These are phyloP conservation scores for Sturnus vulgaris DNA, from an alignment of 2,113 vertebrate genomes.

Conservation along the genomic window DNA sequence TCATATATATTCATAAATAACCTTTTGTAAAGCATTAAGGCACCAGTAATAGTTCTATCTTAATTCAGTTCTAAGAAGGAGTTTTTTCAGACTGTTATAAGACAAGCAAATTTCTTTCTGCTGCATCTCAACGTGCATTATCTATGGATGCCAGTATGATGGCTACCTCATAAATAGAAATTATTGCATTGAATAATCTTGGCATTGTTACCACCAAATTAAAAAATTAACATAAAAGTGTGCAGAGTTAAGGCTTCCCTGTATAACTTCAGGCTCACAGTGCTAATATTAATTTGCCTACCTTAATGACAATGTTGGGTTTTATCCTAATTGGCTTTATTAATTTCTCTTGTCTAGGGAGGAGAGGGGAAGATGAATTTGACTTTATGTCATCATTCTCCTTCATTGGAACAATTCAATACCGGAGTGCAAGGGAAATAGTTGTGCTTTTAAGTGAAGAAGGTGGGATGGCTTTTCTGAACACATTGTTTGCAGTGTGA, in stretches of 20 bases:
- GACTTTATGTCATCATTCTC: neutral
- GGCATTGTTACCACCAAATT: neutral
- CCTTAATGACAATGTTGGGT: neutral
- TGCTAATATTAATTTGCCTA: neutral
- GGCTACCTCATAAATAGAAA: neutral
- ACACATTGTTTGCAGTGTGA: neutral
- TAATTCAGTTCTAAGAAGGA: neutral
- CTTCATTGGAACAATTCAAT: neutral
- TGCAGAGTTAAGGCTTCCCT: neutral
- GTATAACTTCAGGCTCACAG: neutral
- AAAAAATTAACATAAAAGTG: neutral
- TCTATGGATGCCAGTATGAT: neutral
- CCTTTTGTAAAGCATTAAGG: neutral
- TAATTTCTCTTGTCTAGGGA: neutral
- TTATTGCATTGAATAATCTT: rapidly evolving
- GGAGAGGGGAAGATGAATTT: neutral
- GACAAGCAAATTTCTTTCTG: neutral
- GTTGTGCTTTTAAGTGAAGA: neutral
- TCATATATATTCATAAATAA: neutral
- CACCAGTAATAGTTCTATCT: neutral
- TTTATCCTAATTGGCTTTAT: neutral
- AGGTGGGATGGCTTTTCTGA: neutral
- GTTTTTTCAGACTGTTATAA: neutral
- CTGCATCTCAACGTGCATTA: neutral
- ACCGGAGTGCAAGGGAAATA: neutral